A percentile compares a stretch with the other conserved stretches of the same genome.
Evolutionary conservation across 2,888 invertebrate genomes (phyloP).

Genomic region (Epinotia nisella): DNA sequence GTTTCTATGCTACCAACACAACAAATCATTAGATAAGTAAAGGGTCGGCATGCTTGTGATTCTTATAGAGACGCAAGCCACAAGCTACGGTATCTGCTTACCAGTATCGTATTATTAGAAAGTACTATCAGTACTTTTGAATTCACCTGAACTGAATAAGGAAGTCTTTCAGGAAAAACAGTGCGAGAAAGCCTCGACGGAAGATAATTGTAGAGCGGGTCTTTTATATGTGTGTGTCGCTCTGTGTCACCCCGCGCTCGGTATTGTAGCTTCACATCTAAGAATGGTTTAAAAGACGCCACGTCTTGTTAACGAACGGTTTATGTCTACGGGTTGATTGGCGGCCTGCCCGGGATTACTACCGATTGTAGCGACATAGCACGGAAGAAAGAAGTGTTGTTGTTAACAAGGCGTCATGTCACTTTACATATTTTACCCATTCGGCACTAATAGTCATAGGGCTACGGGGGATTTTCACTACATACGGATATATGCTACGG

Average conservation of each 20-base stretch:
- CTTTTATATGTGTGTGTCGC: slow-evolving; percentile 30
- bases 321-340: slow-evolving; percentile 34
- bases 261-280: slow-evolving; percentile 34
- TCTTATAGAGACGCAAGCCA: too few species aligned
- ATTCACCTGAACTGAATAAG: slow-evolving; percentile 32
- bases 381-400: not conserved
- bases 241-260: slow-evolving; percentile 28
- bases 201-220: slow-evolving; percentile 32
- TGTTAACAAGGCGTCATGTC: too few species aligned
- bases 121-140: slow-evolving; percentile 25
- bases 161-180: slow-evolving; percentile 34
- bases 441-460: too few species aligned
- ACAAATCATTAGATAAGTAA: too few species aligned
- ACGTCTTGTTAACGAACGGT: slow-evolving; percentile 37
- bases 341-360: not conserved
- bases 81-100: too few species aligned
- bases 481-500: too few species aligned
- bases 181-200: slow-evolving; percentile 17
- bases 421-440: too few species aligned
- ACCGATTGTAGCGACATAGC: not conserved
- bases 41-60: too few species aligned
- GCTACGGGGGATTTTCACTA: too few species aligned
- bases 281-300: slow-evolving; percentile 27
- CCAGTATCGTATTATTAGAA: too few species aligned
- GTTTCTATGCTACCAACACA: too few species aligned